phyloP scores from a whole-genome alignment of 2,113 vertebrate species.

The Cynocephalus volans region DNA sequence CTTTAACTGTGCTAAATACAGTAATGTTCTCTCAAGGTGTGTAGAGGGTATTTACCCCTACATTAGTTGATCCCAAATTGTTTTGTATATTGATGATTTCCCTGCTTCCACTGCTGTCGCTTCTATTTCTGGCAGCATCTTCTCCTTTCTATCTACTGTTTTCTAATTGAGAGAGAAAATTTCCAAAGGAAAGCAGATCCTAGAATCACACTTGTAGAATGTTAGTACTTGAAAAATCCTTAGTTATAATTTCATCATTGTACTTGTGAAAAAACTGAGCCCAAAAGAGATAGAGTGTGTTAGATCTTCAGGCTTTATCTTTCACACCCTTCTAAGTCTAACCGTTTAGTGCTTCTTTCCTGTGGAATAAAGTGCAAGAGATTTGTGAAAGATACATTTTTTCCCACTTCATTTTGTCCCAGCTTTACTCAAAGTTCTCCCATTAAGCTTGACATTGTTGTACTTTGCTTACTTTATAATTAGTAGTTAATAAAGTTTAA shows the following conservation, averaged over 20 bases:
- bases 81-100: background rate
- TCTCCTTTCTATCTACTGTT: background rate
- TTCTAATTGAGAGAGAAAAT: background rate
- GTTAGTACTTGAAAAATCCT: background rate
- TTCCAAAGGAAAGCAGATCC: conserved; percentile 11
- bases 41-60: background rate
- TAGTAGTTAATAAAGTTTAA: conserved; percentile 32
- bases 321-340: background rate
- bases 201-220: background rate
- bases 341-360: background rate
- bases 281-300: background rate
- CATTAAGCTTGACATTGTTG: background rate
- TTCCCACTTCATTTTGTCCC: background rate
- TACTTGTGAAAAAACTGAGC: background rate
- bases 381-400: background rate
- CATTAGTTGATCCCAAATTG: background rate
- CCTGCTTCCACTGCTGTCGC: background rate
- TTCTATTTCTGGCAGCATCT: background rate
- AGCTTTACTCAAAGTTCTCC: background rate
- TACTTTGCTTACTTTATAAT: conserved; percentile 50
- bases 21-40: accelerated
- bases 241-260: conserved; percentile 46
- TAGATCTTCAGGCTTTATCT: background rate
- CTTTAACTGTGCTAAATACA: background rate
- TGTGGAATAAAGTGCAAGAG: background rate